Base-by-base conservation (phyloP, 2,797 vertebrate genomes). In the Decapterus maruadsi region DNA sequence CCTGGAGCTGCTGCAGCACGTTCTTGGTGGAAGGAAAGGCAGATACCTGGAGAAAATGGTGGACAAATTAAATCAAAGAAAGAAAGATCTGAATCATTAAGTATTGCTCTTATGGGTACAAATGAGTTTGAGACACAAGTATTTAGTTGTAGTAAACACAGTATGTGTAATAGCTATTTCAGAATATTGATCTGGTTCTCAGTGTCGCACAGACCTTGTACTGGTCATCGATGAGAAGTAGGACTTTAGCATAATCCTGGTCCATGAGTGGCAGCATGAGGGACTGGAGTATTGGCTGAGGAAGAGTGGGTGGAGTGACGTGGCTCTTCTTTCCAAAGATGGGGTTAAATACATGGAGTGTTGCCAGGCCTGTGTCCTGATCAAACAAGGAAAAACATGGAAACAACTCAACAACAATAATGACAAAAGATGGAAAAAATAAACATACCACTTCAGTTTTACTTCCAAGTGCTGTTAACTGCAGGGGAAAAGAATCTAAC, bases 291-390 rank as follows among this genome's bases (percentile, higher is more conserved):
- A 99, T 83, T 0, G 97, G 97, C 43, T 95, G 96, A 77, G 96
- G 93, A 82, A 98, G 91, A 75, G 92, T 82, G 0, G 98, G 98
- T 7, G 97, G 96, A 14, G 92, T 94, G 68, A 98, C 90, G 51
- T 99, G 97, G 85, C 98, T 99, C 93, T 95, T 97, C 88, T 95
- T 98, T 31, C 98, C 98, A 90, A 98, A 99, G 77, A 99, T 98
- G 46, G 98, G 98, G 86, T 99, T 99, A 77, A 99, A 99, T 38
- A 99, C 98, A 2, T 98, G 97, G 1, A 99, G 94, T 14, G 95
- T 94, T 55, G 95, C 97, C 82, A 95, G 83, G 43, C 96, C 97
- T 0, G 97, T 96, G 82, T 97, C 96, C 98, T 99, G 68, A 61
- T 67, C 67, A 60, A 10, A 45, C 65, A 67, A 6, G 57, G 16